Base-by-base conservation (phyloP, 2,888 invertebrate genomes). In the Caenorhabditis imperialis region DNA sequence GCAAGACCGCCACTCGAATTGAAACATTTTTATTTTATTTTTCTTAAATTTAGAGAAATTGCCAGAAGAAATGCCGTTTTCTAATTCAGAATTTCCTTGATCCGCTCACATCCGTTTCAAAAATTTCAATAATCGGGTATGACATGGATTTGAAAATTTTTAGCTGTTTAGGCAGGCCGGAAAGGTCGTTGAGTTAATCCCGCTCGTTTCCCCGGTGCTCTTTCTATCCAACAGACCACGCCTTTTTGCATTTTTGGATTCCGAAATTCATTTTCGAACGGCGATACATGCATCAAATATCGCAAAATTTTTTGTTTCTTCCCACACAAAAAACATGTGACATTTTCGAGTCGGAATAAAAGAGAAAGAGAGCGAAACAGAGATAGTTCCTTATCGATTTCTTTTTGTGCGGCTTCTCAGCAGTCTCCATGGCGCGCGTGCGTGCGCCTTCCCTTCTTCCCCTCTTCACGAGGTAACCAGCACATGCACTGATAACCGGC, bases 371-470 rank as follows among this genome's bases (percentile, higher is more conserved):
- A 30, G 30, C 10, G 30, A 7, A 10, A 30, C 7, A 30, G 30
- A 7, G 25, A 27, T 47, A 27, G 27, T 47, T 47, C 47, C 47
- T 47, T 47, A 47, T 47, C 47, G 47, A 47, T 47, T 47, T 23
- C 6, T 25, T 47, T 47, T 47, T 47, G 27, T 47, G 47, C n/a
- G 47, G 47, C 47, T 47, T 47, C 47, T 47, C 47, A 16, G 27
- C 47, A 47, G 47, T 47, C 47, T 47, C 47, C 27, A 47, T 47
- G 47, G 47, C 47, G 47, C 47, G 25, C 47, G 47, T 23, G 16
- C 23, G 27, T 22, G n/a, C 27, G n/a, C 27, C 27, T 25, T 16
- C 10, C 10, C 30, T 30, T 30, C 30, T 30, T 30, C 30, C 10
- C 10, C 30, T 30, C 30, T 30, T 30, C 30, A 30, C 30, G 30